phyloP scores from a whole-genome alignment of 2,888 invertebrate species.

The Parnassius smintheus region DNA sequence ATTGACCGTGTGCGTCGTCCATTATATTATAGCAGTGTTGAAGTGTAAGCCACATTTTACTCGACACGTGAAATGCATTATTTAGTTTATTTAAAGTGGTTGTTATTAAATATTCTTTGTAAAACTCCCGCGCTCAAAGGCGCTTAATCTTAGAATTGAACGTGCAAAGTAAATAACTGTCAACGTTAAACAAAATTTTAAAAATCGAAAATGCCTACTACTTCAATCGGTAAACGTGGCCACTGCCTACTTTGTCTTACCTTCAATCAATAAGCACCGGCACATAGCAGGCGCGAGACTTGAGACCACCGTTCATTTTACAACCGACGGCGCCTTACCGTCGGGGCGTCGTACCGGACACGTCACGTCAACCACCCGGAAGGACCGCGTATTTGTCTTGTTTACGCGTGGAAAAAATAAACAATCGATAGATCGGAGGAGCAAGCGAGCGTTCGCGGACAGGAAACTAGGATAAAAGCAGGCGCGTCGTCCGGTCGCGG shows the following conservation, averaged over 20 bases:
- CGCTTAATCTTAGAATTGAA: no score
- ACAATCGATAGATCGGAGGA: slow-evolving; percentile 74
- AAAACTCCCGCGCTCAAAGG: no score
- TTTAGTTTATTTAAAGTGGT: no score
- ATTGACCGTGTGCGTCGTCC: no score
- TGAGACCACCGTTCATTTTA: slow-evolving; percentile 36
- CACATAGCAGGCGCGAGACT: slow-evolving; percentile 27
- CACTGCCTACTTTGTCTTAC: slow-evolving; percentile 29
- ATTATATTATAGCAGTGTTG: no score
- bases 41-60: no score
- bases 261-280: slow-evolving; percentile 39
- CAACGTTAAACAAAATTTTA: no score
- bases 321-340: slow-evolving; percentile 35
- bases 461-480: slow-evolving; percentile 79
- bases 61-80: no score
- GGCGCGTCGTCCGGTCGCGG: slow-evolving; percentile 55
- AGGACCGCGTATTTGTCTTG: slow-evolving; percentile 63
- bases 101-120: no score
- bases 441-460: slow-evolving; percentile 75
- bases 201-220: no score
- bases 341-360: slow-evolving; percentile 38
- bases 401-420: slow-evolving; percentile 71
- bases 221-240: neutral
- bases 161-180: no score
- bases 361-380: slow-evolving; percentile 55